These are phyloP conservation scores for Laspeyria flexula DNA, from an alignment of 2,888 invertebrate genomes.

Conservation along the genomic window DNA sequence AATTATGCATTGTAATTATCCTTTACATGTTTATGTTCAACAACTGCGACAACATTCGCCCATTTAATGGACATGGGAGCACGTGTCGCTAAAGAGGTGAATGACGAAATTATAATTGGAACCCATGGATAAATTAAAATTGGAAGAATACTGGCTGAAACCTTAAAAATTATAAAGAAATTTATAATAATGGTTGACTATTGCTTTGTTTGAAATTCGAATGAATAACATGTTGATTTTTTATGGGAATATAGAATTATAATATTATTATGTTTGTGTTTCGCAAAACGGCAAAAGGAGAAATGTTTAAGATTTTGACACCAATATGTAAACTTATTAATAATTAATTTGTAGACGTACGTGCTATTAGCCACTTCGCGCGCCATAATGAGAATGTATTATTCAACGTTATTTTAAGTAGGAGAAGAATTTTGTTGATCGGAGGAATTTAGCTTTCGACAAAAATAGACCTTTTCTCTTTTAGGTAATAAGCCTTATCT, in stretches of 20 bases:
- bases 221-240: not conserved
- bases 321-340: constrained; percentile 32
- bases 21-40: not conserved
- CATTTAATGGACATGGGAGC: constrained; percentile 1
- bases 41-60: constrained; percentile 1
- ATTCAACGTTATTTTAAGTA: constrained; percentile 39
- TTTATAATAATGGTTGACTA: too few species aligned
- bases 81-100: not conserved
- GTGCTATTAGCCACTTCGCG: constrained; percentile 46
- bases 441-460: constrained; percentile 4
- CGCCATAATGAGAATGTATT: constrained; percentile 42
- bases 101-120: not conserved
- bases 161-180: not conserved
- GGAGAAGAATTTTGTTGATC: constrained; percentile 15
- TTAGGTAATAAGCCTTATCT: not conserved
- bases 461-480: too few species aligned
- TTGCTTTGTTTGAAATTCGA: not conserved
- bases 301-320: constrained; percentile 4
- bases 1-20: not conserved
- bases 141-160: not conserved
- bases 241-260: too few species aligned
- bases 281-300: not conserved
- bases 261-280: too few species aligned
- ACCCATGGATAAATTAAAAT: not conserved
- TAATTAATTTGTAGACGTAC: constrained; percentile 38